These are phyloP conservation scores for Sebastolobus altivelis DNA, from an alignment of 2,797 vertebrate species.

Conservation along the genomic window DNA sequence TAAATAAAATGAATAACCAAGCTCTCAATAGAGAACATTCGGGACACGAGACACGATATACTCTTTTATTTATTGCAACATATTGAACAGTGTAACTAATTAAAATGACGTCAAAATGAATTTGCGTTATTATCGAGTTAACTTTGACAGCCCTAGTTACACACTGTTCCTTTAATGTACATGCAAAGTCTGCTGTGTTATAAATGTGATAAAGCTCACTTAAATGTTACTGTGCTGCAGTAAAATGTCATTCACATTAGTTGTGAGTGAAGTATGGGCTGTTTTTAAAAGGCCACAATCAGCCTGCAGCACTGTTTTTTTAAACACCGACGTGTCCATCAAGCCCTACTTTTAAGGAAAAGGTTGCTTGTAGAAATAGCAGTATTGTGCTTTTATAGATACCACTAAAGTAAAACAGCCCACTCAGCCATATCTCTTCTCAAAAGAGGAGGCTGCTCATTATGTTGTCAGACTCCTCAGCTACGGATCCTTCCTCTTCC, in stretches of 20 bases:
- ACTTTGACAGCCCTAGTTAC: too few species aligned
- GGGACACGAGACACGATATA: not conserved
- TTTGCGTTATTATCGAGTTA: too few species aligned
- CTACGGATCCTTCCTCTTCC: slow-evolving; percentile 8
- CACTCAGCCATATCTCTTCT: slow-evolving; percentile 12
- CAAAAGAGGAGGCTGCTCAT: slow-evolving; percentile 17
- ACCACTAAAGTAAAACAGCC: slow-evolving; percentile 18
- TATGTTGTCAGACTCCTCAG: slow-evolving; percentile 19
- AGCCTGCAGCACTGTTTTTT: slow-evolving; percentile 13
- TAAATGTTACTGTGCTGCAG: slow-evolving; percentile 21
- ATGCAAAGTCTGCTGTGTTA: not conserved
- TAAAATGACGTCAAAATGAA: not conserved
- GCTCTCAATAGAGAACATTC: not conserved
- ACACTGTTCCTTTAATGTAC: not conserved
- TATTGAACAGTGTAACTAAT: slow-evolving; percentile 1
- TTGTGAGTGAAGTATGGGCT: not conserved
- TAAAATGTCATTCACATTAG: slow-evolving; percentile 18
- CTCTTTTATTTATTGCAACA: slow-evolving; percentile 1
- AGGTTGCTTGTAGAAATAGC: slow-evolving; percentile 13
- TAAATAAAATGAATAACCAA: slow-evolving; percentile 9
- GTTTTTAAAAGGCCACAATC: slow-evolving; percentile 19
- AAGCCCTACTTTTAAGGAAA: not conserved
- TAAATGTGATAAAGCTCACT: slow-evolving; percentile 7
- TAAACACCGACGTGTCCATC: not conserved
- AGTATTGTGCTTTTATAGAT: slow-evolving; percentile 15